phyloP scores from a whole-genome alignment of 2,888 invertebrate genomes.

The Pollenia amentaria region DNA sequence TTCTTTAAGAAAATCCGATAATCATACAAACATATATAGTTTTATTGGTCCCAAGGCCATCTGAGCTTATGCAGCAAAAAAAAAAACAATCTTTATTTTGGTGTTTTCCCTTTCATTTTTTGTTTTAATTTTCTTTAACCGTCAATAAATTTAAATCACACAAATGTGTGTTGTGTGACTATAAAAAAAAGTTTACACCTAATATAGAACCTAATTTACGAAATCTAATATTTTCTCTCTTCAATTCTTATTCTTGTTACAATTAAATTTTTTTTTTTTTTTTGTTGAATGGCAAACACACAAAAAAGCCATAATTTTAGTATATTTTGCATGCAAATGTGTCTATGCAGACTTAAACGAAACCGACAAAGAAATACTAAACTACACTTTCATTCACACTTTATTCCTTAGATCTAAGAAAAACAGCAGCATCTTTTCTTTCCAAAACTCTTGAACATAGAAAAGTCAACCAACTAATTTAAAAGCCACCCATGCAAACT shows the following conservation, averaged over 20 bases:
- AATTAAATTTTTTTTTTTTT: not conserved
- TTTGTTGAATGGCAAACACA: slow-evolving; percentile 9
- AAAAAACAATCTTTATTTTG: too few species aligned
- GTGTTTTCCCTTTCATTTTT: too few species aligned
- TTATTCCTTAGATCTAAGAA: not conserved
- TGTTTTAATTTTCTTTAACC: slow-evolving; percentile 12
- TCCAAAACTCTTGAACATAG: not conserved
- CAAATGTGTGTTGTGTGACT: slow-evolving; percentile 9
- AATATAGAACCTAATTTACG: slow-evolving; percentile 52
- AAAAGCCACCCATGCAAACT: slow-evolving; percentile 15
- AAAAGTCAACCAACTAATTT: slow-evolving; percentile 57
- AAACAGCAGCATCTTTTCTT: slow-evolving; percentile 10
- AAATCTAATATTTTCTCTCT: slow-evolving; percentile 26
- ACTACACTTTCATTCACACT: slow-evolving; percentile 32
- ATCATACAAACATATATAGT: not conserved
- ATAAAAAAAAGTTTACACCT: slow-evolving; percentile 54
- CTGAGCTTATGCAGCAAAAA: not conserved
- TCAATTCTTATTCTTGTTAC: not conserved
- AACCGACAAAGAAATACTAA: slow-evolving; percentile 26
- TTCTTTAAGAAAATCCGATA: too few species aligned
- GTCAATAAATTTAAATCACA: slow-evolving; percentile 50
- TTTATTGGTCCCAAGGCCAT: not conserved
- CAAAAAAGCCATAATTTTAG: slow-evolving; percentile 39
- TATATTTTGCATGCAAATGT: slow-evolving; percentile 58
- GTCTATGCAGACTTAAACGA: slow-evolving; percentile 37